Evolutionary conservation across 2,888 invertebrate genomes (phyloP), one percentile per base, ranked within the genome.

Genomic region (Lithosia quadra): DNA sequence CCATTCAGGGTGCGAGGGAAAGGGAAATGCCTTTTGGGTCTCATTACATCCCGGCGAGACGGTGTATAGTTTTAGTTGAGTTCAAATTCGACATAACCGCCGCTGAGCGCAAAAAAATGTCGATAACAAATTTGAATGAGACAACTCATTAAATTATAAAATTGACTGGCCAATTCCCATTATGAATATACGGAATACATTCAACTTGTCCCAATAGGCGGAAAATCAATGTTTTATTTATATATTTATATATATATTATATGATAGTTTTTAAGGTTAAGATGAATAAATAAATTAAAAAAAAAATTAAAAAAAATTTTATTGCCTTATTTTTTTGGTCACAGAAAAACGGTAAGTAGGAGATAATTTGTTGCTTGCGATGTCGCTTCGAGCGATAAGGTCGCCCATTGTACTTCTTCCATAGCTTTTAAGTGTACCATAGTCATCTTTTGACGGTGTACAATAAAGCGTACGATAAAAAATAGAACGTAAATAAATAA

Each of bases 401-500:
- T 49, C 49, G n/a, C n/a, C 49, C 9, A 49, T n/a, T 49, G 49
- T 49, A 49, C 49, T 49, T 49, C n/a, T 49, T 49, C 49, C n/a
- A n/a, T n/a, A 49, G n/a, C 8, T n/a, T 49, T 49, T n/a, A 49
- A 49, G 9, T 49, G 49, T 49, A 8, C 49, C 3, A n/a, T 49
- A 49, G 49, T 8, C 49, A n/a, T 49, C n/a, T 49, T n/a, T 49
- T 18, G 43, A 43, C 13, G 1, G 13, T 5, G 39, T 39, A 39
- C 2, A 43, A 43, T 7, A 43, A 18, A 13, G 39, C 39, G 3
- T 39, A 4, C 7, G 18, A 7, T 43, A 43, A 43, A 43, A 15
- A 43, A 18, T 39, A 1, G 2, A 39, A 39, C 13, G 39, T 15
- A 15, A 39, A 5, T 15, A 18, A 43, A 43, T 18, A 43, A 18